Evolutionary conservation across 2,888 invertebrate species (phyloP).

Genomic region (Pterostichus madidus): DNA sequence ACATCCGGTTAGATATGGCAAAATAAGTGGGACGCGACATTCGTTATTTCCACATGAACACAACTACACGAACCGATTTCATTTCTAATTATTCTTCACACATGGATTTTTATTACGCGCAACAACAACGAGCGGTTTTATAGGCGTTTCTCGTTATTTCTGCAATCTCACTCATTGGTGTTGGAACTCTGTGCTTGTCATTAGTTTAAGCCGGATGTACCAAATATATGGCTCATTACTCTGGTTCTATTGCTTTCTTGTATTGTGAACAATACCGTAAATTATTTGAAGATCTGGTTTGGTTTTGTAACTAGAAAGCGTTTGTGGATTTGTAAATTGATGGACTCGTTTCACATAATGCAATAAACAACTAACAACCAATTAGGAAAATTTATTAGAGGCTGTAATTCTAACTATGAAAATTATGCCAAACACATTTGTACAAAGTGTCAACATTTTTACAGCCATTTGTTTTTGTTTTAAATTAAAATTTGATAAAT

Average conservation of each 20-base stretch:
- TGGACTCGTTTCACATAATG: no score
- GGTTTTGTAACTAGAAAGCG: conserved; percentile 34
- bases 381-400: no score
- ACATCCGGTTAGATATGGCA: conserved; percentile 49
- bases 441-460: no score
- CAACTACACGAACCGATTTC: conserved; percentile 34
- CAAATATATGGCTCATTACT: conserved; percentile 45
- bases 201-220: conserved; percentile 35
- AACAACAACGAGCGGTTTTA: conserved; percentile 21
- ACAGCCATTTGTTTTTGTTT: no score
- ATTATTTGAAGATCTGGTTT: conserved; percentile 40
- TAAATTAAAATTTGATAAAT: no score
- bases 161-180: conserved; percentile 20
- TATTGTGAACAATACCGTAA: conserved; percentile 29
- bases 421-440: no score
- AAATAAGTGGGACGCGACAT: conserved; percentile 55
- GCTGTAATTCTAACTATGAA: no score
- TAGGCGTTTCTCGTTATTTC: conserved; percentile 41
- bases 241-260: conserved; percentile 42
- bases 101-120: conserved; percentile 33
- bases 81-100: conserved; percentile 51
- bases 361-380: no score
- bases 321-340: conserved; percentile 16
- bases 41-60: conserved; percentile 51
- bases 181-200: conserved; percentile 3